Evolutionary conservation across 2,888 invertebrate species (phyloP).

Genomic region (Cosmia pyralina): DNA sequence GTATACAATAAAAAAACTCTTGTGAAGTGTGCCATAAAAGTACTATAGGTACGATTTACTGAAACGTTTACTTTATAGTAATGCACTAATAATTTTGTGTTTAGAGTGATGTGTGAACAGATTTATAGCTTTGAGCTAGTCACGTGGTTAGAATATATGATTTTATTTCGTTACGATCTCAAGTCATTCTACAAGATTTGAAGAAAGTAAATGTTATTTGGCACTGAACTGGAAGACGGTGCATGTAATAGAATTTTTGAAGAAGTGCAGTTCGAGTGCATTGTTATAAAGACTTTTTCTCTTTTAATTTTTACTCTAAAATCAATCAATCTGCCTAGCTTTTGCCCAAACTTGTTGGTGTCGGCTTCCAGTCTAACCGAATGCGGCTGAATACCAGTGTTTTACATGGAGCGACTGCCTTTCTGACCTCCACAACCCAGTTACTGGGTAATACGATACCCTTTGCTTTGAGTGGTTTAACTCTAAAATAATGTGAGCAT

Average conservation of each 20-base stretch:
- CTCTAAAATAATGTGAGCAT: too few relatives aligned
- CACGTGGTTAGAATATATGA: slow-evolving; percentile 27
- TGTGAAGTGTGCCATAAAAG: neutral
- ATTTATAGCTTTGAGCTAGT: slow-evolving; percentile 26
- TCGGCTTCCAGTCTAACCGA: neutral
- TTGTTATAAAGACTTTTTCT: neutral
- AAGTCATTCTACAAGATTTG: neutral
- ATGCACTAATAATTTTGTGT: slow-evolving; percentile 6
- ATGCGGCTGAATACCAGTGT: too few relatives aligned
- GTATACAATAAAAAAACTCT: neutral
- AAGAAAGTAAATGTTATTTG: slow-evolving; percentile 24
- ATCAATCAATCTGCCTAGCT: too few relatives aligned
- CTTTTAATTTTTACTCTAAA: neutral
- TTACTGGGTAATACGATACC: neutral
- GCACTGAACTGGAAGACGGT: slow-evolving; percentile 6
- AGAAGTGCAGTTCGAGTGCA: slow-evolving; percentile 2
- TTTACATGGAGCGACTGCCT: neutral
- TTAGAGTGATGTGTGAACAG: slow-evolving; percentile 9
- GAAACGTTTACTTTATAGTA: neutral
- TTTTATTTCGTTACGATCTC: slow-evolving; percentile 30
- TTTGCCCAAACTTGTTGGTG: neutral
- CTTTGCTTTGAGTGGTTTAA: too few relatives aligned
- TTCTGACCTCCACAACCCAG: neutral
- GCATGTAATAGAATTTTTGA: neutral
- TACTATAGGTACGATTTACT: neutral